Percentiles rank a stretch among this genome's conserved stretches.
phyloP scores from a whole-genome alignment of 2,888 invertebrate species.

The Folsomia candida region DNA sequence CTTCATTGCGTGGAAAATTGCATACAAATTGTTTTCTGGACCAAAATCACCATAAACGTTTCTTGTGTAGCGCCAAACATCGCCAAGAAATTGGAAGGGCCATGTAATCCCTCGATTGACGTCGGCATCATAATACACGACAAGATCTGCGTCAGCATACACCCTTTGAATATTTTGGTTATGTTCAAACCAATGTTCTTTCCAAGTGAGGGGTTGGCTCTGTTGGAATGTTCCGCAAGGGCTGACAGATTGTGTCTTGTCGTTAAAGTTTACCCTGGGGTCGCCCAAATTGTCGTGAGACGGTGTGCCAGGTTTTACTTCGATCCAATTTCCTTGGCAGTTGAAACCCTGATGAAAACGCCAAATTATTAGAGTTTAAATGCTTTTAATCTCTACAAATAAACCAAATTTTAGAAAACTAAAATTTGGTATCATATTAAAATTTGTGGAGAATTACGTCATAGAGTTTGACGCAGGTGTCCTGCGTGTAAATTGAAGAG shows the following conservation, averaged over 20 bases:
- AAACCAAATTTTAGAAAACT: too few relatives aligned
- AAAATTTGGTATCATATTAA: too few relatives aligned
- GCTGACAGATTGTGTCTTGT: not conserved
- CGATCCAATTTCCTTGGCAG: not conserved
- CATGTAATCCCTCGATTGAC: constrained; percentile 22
- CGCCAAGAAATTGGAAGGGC: constrained; percentile 30
- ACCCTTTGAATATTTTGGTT: constrained; percentile 20
- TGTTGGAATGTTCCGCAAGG: not conserved
- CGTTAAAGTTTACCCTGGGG: not conserved
- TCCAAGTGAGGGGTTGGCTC: constrained; percentile 17
- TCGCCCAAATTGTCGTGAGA: not conserved
- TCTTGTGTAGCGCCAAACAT: constrained; percentile 37
- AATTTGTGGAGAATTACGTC: too few relatives aligned
- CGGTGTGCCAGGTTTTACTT: not conserved
- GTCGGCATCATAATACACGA: constrained; percentile 29
- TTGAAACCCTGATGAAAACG: too few relatives aligned
- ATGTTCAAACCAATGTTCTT: constrained; percentile 36
- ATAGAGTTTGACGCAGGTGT: not conserved
- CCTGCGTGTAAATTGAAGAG: not conserved
- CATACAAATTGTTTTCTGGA: constrained; percentile 29
- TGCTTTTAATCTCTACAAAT: too few relatives aligned
- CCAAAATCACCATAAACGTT: constrained; percentile 33
- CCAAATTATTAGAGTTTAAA: too few relatives aligned
- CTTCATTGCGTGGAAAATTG: constrained; percentile 27
- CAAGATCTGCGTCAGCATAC: constrained; percentile 31